phyloP scores from a whole-genome alignment of 2,113 vertebrate genomes.

The Gyps fulvus region DNA sequence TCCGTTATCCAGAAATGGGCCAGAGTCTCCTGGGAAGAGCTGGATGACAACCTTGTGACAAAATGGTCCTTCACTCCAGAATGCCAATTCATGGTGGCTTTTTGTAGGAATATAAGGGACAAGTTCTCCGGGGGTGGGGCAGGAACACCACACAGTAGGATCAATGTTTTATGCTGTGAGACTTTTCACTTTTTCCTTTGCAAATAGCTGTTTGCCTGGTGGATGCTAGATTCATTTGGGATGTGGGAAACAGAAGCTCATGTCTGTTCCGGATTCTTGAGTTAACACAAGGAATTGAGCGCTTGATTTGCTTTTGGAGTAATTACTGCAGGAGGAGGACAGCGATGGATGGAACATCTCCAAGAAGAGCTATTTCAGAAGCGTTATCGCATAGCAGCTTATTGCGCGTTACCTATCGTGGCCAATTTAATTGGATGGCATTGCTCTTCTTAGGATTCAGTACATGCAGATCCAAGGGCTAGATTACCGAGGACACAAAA shows the following conservation, averaged over 20 bases:
- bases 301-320: background rate
- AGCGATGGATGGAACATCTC: background rate
- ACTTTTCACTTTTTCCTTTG: background rate
- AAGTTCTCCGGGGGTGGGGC: background rate
- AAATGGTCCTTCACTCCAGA: background rate
- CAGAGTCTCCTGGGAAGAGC: background rate
- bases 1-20: background rate
- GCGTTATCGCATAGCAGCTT: fast-evolving
- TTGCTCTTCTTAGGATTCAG: background rate
- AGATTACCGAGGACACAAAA: background rate
- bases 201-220: background rate
- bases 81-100: background rate
- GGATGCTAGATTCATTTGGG: background rate
- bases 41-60: background rate
- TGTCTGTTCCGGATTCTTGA: background rate
- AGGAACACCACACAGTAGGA: too few relatives aligned
- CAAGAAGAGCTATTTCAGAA: background rate
- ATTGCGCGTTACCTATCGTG: fast-evolving
- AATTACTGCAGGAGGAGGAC: background rate
- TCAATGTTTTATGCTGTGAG: background rate
- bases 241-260: background rate
- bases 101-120: background rate
- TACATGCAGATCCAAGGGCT: background rate
- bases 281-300: background rate
- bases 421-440: background rate